Evolutionary conservation across 2,888 invertebrate genomes (phyloP), one percentile per base, ranked within the genome.

Genomic region (Ceratothoa steindachneri): DNA sequence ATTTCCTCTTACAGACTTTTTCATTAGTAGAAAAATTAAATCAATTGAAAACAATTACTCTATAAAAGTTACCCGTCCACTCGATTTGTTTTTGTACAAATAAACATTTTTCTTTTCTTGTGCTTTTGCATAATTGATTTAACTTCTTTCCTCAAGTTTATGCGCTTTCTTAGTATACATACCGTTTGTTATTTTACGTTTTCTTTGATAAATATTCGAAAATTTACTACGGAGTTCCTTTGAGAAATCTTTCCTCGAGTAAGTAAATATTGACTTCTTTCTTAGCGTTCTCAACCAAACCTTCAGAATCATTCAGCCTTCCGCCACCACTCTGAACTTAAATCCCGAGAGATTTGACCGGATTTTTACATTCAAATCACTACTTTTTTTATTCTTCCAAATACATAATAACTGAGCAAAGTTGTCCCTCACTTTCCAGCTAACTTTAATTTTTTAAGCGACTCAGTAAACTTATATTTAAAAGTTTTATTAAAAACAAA

Each of bases 401-500:
- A 55, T 55, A 55, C 55, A 55, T 55, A 55, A 55, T 55, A 55
- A 55, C 55, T 55, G 7, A 41, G 15, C 5, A 55, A 55, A 55
- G 55, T 55, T 55, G 55, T 22, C 5, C 55, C 5, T 15, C 7
- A 55, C 55, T 55, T 55, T 5, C 5, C 15, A 22, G 24, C 19
- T 19, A 55, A 55, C 55, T 55, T 55, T 55, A 55, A 55, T 22
- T 55, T 55, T 55, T 55, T 55, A 55, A 55, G 55, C 19, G 55
- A 55, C 55, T 55, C 19, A 55, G 55, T 55, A 55, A 55, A 55
- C 55, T 55, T 55, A 22, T 5, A 55, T 55, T 5, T 15, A 55
- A 55, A 55, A 55, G 55, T 55, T 55, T 55, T 55, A 55, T 55
- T 55, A 55, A 55, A 55, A 55, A 41, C 41, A 41, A 41, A 41